Evolutionary conservation across 2,113 vertebrate species (phyloP).

Genomic region (Gopherus evgoodei): DNA sequence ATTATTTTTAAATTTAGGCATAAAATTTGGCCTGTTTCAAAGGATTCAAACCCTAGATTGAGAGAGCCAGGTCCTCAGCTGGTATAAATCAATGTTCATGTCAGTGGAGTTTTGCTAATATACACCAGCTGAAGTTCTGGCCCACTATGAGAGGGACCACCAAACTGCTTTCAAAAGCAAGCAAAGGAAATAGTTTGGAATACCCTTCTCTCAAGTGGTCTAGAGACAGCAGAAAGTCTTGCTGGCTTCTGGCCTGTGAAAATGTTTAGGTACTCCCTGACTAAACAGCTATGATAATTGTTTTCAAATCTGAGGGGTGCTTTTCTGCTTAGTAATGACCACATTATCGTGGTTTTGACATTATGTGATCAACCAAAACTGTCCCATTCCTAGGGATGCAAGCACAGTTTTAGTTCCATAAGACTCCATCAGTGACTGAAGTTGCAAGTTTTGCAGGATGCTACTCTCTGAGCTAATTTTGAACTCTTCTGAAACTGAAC

Average conservation of each 20-base stretch:
- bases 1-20: neutral
- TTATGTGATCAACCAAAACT: neutral
- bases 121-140: neutral
- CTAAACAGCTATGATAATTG: neutral
- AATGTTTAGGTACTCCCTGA: neutral
- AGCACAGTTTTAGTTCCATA: neutral
- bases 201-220: neutral
- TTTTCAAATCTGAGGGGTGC: neutral
- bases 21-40: neutral
- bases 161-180: neutral
- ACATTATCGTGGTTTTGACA: neutral
- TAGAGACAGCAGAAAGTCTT: neutral
- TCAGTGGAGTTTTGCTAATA: neutral
- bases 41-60: slow-evolving; percentile 1
- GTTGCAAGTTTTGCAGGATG: neutral
- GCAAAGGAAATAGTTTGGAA: neutral
- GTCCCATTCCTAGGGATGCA: neutral
- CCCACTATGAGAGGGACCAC: neutral
- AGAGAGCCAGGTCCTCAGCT: neutral
- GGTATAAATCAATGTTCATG: neutral
- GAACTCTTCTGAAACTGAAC: slow-evolving; percentile 13
- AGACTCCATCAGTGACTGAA: neutral
- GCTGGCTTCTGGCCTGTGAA: neutral
- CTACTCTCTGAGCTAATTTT: slow-evolving; percentile 12
- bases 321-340: neutral